These are phyloP conservation scores for Acrocyrtus sp. DNA, from an alignment of 2,888 invertebrate genomes.

Conservation along the genomic window DNA sequence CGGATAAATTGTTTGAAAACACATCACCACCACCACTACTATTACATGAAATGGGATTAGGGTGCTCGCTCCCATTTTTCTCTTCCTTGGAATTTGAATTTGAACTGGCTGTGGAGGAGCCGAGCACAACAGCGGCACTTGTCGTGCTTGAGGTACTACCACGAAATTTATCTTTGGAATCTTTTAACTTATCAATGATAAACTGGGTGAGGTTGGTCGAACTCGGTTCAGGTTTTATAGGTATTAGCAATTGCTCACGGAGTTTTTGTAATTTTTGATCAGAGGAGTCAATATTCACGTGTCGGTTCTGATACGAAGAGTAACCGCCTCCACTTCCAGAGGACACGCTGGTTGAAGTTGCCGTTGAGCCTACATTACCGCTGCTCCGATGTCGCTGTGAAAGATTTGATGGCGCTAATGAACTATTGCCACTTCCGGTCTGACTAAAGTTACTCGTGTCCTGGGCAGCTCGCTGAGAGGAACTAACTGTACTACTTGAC, in stretches of 20 bases:
- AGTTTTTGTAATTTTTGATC: no score
- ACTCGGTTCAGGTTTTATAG: no score
- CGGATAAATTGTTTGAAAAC: constrained; percentile 27
- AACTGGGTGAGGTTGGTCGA: no score
- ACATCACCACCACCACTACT: neutral
- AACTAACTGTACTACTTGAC: constrained; percentile 31
- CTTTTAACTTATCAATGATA: no score
- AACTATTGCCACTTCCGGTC: constrained; percentile 30
- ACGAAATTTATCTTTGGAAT: no score
- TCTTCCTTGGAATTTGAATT: constrained; percentile 23
- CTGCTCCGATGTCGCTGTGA: constrained; percentile 31
- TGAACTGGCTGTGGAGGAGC: no score
- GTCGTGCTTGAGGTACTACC: no score
- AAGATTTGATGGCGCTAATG: constrained; percentile 29
- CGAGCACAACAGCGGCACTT: no score
- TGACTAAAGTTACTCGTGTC: constrained; percentile 23
- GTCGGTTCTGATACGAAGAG: constrained; percentile 19
- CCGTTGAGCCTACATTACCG: constrained; percentile 28
- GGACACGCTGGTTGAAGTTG: constrained; percentile 10
- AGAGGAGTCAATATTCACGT: constrained; percentile 18
- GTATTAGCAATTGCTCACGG: no score
- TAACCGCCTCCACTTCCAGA: constrained; percentile 8
- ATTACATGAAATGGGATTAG: neutral
- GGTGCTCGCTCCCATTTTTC: constrained; percentile 1
- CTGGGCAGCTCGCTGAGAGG: constrained; percentile 1